Conservation (phyloP, 1,140 invertebrate genomes). For the Scaptomyza graminum region DNA sequence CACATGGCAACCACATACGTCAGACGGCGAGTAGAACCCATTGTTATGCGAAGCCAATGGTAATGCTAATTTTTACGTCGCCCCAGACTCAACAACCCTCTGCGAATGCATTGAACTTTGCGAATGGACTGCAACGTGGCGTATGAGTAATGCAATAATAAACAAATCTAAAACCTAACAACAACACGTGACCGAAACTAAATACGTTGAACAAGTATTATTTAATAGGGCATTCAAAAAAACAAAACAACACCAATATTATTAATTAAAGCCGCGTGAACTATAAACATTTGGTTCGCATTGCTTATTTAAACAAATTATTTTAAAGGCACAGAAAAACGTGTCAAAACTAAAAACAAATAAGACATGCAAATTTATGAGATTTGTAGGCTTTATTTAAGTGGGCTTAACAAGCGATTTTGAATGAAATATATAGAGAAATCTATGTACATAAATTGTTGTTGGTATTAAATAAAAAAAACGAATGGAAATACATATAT, state of each 20-base stretch:
- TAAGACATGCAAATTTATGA: no score
- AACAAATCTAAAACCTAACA: constrained; percentile 26
- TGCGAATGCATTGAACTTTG: constrained; percentile 69
- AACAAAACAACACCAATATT: neutral
- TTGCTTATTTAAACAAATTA: neutral
- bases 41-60: constrained; percentile 69
- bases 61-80: constrained; percentile 48
- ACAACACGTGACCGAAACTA: constrained; percentile 46
- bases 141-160: constrained; percentile 65
- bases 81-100: constrained; percentile 49
- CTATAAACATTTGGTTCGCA: neutral
- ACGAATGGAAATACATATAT: no score
- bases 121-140: constrained; percentile 65
- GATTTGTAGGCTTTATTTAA: no score
- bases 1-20: constrained; percentile 63
- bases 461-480: no score
- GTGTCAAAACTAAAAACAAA: no score
- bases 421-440: no score
- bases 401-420: no score
- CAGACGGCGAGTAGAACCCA: constrained; percentile 39
- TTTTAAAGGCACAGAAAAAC: no score
- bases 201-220: constrained; percentile 6
- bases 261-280: neutral
- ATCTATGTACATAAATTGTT: no score
- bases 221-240: neutral